Evolutionary conservation across 2,797 vertebrate genomes (phyloP), one percentile per base, ranked within the genome.

Genomic region (Sorex maritimensis): DNA sequence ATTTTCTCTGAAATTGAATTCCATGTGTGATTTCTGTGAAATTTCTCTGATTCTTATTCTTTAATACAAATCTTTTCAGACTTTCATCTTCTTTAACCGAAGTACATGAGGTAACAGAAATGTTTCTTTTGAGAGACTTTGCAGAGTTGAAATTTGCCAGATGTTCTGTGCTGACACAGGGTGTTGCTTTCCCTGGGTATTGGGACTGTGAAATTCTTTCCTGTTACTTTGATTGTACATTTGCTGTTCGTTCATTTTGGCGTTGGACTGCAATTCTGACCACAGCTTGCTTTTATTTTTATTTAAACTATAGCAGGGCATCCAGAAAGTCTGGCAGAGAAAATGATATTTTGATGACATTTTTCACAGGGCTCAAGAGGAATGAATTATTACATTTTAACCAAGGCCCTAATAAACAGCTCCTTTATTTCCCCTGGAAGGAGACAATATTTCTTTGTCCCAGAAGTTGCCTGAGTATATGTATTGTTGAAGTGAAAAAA

Each of bases 131-230:
- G 94, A 96, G 92, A 97, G 96, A 94, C 94, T 97, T 97, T 97
- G 97, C 98, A 97, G 98, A 96, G 95, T 97, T 99, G 99, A 99
- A 98, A 98, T 98, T 99, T 99, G 97, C 99, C 99, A 99, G 99
- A 99, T 99, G 98, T 98, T 97, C 92, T 77, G 94, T 94, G 96
- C 98, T 98, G 98, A 98, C 98, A 38, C 98, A 98, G 98, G 97
- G 98, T 98, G 96, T 98, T 99, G 96, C 98, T 98, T 99, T 99
- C 98, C 98, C 98, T 97, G 98, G 98, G 97, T 97, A 96, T 84
- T 94, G 97, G 97, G 98, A 97, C 98, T 98, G 98, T 98, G 98
- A 99, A 98, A 98, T 97, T 98, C 97, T 97, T 98, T 91, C 98
- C 97, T 98, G 97, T 96, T 97, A 96, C 97, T 97, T 98, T 98